Base-by-base conservation (phyloP, 2,113 vertebrate genomes). In the Neolamprologus fasciatus region DNA sequence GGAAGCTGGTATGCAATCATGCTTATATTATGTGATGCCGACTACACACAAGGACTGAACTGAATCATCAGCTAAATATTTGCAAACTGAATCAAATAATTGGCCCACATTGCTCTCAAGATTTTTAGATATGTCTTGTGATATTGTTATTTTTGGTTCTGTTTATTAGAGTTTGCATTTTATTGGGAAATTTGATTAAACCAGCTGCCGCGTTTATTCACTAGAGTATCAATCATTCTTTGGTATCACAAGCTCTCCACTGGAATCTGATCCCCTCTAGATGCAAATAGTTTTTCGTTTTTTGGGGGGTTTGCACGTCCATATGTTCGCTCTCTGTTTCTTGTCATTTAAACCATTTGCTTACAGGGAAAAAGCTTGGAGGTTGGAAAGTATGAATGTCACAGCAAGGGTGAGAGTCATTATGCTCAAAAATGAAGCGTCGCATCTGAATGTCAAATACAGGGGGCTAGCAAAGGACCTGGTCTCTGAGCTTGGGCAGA, bases 401-500 rank as follows among this genome's bases (percentile, higher is more conserved):
- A 92, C 85, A 88, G 91, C 85, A 85, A 94, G 91, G 93, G 87
- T 86, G 87, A 84, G 84, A 83, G 84, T 91, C 89, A 90, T 94
- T 94, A 93, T 93, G 80, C 73, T 90, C 54, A 66, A 85, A 90
- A 92, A 83, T 82, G 76, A 89, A 86, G 81, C 17, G 31, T 61
- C 9, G 45, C 82, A 94, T 94, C 90, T 91, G 92, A 95, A 94
- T 93, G 93, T 93, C 93, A 94, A 92, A 93, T 89, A 63, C 42
- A 9, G 81, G 81, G 78, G 87, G 23, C 76, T 81, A 87, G 85
- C 35, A 10, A 55, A 93, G 92, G 91, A 88, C 91, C 88, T 68
- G 85, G 55, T 90, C 89, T 91, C 80, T 83, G 89, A 92, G 92
- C 81, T 73, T 42, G 85, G 86, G 89, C 90, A 86, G 92, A 92